Conservation (phyloP, 2,113 vertebrate genomes). For the Psilopsiagon aurifrons region DNA sequence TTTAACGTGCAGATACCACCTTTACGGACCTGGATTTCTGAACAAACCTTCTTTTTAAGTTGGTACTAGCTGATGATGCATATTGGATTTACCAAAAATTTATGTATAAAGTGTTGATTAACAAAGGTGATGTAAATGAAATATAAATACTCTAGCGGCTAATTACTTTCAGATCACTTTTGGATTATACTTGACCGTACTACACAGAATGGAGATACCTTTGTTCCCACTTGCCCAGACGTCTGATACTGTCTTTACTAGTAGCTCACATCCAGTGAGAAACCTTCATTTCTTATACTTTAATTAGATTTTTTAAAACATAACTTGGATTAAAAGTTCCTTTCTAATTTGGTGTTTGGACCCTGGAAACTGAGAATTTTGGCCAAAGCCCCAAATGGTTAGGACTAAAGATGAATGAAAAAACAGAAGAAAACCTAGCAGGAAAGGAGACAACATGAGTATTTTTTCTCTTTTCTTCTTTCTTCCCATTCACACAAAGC, state of each 20-base stretch:
- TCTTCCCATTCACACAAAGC: neutral
- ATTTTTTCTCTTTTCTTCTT: neutral
- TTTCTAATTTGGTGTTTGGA: neutral
- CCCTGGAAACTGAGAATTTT: neutral
- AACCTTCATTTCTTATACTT: neutral
- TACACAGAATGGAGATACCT: neutral
- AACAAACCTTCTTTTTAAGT: neutral
- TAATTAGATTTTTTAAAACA: neutral
- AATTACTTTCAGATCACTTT: neutral
- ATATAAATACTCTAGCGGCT: neutral
- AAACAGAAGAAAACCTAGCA: neutral
- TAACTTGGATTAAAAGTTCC: neutral
- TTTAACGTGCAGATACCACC: neutral
- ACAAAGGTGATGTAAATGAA: neutral
- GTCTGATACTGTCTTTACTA: neutral
- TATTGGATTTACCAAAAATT: neutral
- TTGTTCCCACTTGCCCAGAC: neutral
- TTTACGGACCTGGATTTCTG: neutral
- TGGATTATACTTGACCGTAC: neutral
- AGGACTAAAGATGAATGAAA: neutral
- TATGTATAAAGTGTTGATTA: neutral
- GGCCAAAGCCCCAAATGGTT: neutral
- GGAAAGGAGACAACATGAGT: neutral
- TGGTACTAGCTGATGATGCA: neutral
- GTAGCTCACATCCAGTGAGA: neutral